Conservation (phyloP, 2,888 invertebrate species). For the Papilio gigon region DNA sequence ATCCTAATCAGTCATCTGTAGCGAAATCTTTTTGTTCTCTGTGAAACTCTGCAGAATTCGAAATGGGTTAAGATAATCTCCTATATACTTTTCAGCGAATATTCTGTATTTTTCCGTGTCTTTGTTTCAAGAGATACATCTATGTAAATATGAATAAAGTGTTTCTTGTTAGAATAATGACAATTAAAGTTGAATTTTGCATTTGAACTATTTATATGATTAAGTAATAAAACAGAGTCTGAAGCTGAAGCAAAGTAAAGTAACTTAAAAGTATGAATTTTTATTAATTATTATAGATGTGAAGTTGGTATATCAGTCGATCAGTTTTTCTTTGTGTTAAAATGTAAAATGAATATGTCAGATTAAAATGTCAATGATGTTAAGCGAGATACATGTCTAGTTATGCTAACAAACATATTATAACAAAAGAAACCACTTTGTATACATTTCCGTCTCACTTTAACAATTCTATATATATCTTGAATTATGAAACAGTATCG, state of each 20-base stretch:
- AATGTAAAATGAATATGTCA: not conserved
- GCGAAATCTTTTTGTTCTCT: slow-evolving; percentile 31
- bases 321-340: not conserved
- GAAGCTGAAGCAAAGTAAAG: too few species aligned
- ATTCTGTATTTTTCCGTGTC: slow-evolving; percentile 17
- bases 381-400: not conserved
- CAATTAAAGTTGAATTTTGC: not conserved
- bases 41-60: slow-evolving; percentile 28
- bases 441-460: slow-evolving; percentile 3
- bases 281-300: too few species aligned
- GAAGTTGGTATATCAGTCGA: not conserved
- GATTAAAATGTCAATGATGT: not conserved
- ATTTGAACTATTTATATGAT: not conserved
- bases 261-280: too few species aligned
- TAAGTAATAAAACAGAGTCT: too few species aligned
- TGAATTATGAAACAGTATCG: slow-evolving; percentile 4
- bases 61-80: slow-evolving; percentile 35
- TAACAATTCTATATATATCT: not conserved
- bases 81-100: slow-evolving; percentile 13
- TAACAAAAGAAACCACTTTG: slow-evolving; percentile 7
- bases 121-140: slow-evolving; percentile 12
- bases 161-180: too few species aligned
- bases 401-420: slow-evolving; percentile 9
- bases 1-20: slow-evolving; percentile 27
- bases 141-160: not conserved